Evolutionary conservation across 1,140 invertebrate genomes (phyloP).

Genomic region (Atopsyche davidsoni): DNA sequence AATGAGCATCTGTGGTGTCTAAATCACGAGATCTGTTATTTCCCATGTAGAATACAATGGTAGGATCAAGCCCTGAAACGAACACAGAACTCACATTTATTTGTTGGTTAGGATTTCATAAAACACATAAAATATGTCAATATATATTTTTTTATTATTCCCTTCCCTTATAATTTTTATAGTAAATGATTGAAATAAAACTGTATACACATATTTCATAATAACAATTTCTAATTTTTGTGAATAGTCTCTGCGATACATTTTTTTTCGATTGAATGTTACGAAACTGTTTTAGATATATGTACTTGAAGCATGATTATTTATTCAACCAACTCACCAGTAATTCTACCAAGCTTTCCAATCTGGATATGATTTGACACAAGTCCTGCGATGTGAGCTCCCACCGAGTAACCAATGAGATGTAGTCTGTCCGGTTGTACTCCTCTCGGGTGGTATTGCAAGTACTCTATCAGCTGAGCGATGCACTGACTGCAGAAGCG

Average conservation of each 20-base stretch:
- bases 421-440: conserved; percentile 67
- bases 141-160: no score
- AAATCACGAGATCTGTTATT: conserved; percentile 73
- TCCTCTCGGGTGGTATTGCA: conserved; percentile 68
- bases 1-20: conserved; percentile 76
- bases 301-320: neutral
- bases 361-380: conserved; percentile 66
- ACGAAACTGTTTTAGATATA: neutral
- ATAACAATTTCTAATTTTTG: conserved; percentile 9
- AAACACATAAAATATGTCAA: no score
- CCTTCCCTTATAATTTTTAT: neutral
- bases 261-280: neutral
- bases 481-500: conserved; percentile 75
- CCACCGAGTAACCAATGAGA: conserved; percentile 78
- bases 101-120: no score
- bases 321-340: conserved; percentile 51
- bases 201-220: neutral
- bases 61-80: conserved; percentile 69
- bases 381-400: conserved; percentile 77
- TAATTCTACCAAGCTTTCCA: conserved; percentile 71
- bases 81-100: no score
- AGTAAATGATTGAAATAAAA: neutral
- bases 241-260: neutral
- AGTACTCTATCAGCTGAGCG: conserved; percentile 71
- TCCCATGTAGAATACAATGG: conserved; percentile 75